phyloP scores from a whole-genome alignment of 2,113 vertebrate genomes.

The Brevimyrus niger region DNA sequence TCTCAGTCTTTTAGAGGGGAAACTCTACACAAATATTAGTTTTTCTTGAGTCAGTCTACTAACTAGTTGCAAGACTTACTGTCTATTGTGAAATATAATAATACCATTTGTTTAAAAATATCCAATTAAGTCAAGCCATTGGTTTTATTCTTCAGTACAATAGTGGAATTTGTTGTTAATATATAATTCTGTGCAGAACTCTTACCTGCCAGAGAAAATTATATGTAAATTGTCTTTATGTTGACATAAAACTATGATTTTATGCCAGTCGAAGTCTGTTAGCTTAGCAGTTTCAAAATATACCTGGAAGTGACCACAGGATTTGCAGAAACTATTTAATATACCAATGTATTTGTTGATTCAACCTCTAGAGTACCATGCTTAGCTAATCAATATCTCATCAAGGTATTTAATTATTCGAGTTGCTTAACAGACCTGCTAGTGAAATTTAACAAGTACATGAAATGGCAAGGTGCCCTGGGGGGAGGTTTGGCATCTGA shows the following conservation, averaged over 20 bases:
- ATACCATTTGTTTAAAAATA: background rate
- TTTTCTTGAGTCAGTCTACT: background rate
- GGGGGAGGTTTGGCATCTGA: background rate
- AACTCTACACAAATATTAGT: background rate
- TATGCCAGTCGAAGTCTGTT: background rate
- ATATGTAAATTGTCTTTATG: background rate
- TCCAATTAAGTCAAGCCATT: background rate
- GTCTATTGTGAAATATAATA: background rate
- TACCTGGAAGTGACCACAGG: background rate
- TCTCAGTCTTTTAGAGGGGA: background rate
- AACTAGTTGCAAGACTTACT: background rate
- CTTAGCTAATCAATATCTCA: background rate
- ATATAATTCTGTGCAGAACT: background rate
- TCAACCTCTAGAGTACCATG: background rate
- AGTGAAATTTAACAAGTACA: background rate
- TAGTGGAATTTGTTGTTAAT: background rate
- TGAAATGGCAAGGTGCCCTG: background rate
- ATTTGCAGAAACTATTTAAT: background rate
- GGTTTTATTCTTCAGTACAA: background rate
- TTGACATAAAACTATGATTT: background rate
- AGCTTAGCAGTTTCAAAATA: background rate
- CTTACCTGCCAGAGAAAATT: background rate
- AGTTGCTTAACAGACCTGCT: background rate
- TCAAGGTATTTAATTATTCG: background rate
- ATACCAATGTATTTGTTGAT: background rate